Evolutionary conservation across 2,797 vertebrate genomes (phyloP), one percentile per base, ranked within the genome.

Genomic region (Serranus cabrilla): DNA sequence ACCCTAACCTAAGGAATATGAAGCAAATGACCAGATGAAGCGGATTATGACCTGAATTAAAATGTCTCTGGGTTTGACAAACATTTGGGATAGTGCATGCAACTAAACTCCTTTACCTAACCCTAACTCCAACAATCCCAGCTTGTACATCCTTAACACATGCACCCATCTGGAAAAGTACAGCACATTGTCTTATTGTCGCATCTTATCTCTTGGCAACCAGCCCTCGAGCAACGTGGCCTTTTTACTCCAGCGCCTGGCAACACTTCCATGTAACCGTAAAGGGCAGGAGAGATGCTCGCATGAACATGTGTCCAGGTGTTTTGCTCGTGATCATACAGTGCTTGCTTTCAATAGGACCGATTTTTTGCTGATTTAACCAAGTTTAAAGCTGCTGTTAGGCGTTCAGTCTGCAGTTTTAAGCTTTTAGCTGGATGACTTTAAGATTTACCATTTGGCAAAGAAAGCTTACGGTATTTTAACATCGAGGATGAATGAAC

Each of bases 401-500:
- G 67, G 39, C 46, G 34, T 75, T 21, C 17, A 20, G 55, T 43
- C 56, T 39, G 75, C 31, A 13, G 55, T 73, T 74, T 64, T 2
- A 2, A 8, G 45, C 9, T 62, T 56, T 82, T 3, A 46, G 47
- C 59, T 51, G 51, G 68, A 69, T n/a, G 61, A 70, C 52, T 71
- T 69, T 34, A 18, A 57, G 37, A 60, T 83, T 50, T 50, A 62
- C 21, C 40, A 17, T 37, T 63, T 31, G 71, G 60, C 63, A 39
- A 42, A 46, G 51, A 47, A 39, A 58, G 57, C 52, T 68, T 58
- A 34, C 72, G 73, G 69, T 63, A 72, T 61, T 80, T 82, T 42
- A 82, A 55, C 45, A 65, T 18, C 12, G 54, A 46, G 50, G 72
- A 82, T 64, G 67, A 63, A 59, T 46, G 74, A 80, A 86, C 78